Percentiles rank a stretch among this genome's conserved stretches.
These are phyloP conservation scores for Chloebia gouldiae DNA, from an alignment of 2,113 vertebrate species.

Conservation along the genomic window DNA sequence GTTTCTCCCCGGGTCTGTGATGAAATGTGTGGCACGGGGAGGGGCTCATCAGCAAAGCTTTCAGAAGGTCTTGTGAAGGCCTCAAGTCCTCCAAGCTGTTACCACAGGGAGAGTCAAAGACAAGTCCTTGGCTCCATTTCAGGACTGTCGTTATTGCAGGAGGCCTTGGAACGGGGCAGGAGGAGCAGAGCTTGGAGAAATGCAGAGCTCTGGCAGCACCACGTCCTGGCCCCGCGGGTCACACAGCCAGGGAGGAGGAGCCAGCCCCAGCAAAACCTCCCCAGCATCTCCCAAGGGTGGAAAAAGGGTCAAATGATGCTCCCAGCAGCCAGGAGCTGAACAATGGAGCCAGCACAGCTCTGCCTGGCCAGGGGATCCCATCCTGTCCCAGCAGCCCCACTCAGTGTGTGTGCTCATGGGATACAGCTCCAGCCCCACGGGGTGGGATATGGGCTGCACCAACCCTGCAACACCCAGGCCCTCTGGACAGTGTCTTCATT, in stretches of 20 bases:
- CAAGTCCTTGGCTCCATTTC: background rate
- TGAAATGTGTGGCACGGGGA: slow-evolving; percentile 23
- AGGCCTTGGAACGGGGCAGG: background rate
- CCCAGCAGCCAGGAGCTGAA: background rate
- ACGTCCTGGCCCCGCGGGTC: fast-evolving
- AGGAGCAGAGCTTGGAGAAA: background rate
- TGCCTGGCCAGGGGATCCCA: background rate
- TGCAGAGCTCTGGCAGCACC: background rate
- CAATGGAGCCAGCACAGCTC: background rate
- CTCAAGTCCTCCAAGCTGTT: background rate
- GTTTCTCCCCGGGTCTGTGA: slow-evolving; percentile 8
- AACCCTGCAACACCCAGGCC: background rate
- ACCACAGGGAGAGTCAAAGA: background rate
- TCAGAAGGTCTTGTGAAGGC: background rate
- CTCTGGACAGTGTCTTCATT: background rate
- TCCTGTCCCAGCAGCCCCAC: background rate
- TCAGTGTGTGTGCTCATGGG: background rate
- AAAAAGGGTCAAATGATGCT: background rate
- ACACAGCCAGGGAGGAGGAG: background rate
- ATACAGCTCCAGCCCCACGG: background rate
- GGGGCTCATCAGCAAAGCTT: background rate
- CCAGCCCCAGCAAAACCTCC: background rate
- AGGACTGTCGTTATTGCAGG: background rate
- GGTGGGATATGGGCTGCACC: background rate
- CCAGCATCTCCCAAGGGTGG: fast-evolving